Conservation (phyloP, 2,113 vertebrate genomes). For the Microcebus ravelobensis region DNA sequence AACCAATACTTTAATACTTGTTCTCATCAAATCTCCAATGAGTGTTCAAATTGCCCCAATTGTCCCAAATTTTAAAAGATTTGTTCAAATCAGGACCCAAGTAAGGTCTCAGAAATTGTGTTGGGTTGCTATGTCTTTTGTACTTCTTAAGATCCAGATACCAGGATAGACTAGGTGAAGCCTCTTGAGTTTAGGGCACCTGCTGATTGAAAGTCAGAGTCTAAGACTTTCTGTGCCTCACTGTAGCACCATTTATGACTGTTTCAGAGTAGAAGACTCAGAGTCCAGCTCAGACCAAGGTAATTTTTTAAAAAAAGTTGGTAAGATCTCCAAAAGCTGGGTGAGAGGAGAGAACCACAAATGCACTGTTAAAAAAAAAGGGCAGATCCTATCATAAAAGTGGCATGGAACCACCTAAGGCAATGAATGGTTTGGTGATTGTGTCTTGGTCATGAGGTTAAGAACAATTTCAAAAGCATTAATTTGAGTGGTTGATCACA, state of each 20-base stretch:
- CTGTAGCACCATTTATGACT: not conserved
- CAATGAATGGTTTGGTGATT: not conserved
- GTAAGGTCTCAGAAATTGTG: not conserved
- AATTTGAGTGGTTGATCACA: not conserved
- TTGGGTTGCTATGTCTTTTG: not conserved
- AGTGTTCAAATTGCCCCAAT: not conserved
- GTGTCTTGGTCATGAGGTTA: not conserved
- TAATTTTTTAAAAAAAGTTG: not conserved
- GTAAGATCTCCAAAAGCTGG: not conserved
- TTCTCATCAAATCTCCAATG: not conserved
- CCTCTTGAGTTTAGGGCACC: not conserved
- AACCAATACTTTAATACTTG: not conserved
- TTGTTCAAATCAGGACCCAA: conserved; percentile 19
- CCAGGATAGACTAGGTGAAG: not conserved
- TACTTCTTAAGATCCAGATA: not conserved
- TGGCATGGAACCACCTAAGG: not conserved
- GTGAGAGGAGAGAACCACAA: not conserved
- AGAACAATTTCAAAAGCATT: not conserved
- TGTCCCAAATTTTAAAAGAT: conserved; percentile 10
- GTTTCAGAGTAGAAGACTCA: not conserved
- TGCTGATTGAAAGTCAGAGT: not conserved
- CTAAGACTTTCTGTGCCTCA: not conserved
- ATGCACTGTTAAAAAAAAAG: not conserved
- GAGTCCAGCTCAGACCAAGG: not conserved
- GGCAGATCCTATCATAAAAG: not conserved